Evolutionary conservation across 1,140 invertebrate genomes (phyloP).

Genomic region (Aricia agestis): DNA sequence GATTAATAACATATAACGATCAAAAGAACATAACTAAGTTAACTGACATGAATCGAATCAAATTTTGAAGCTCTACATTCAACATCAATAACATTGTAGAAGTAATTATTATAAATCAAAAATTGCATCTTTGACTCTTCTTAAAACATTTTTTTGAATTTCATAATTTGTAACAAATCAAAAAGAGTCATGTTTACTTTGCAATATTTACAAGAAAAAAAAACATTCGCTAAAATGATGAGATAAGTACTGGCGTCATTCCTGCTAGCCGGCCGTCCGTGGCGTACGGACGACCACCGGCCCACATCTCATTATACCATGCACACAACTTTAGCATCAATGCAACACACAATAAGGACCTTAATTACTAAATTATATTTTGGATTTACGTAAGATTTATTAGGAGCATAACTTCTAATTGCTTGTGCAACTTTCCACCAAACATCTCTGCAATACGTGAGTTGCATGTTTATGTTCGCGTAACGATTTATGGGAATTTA

Average conservation of each 20-base stretch:
- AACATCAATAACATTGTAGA: no score
- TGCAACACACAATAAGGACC: slow-evolving; percentile 28
- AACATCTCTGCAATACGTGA: slow-evolving; percentile 49
- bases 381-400: slow-evolving; percentile 21
- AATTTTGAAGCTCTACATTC: no score
- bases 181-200: not conserved
- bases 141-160: no score
- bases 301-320: slow-evolving; percentile 22
- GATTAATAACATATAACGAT: no score
- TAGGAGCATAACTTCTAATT: slow-evolving; percentile 47
- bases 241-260: slow-evolving; percentile 53
- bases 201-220: slow-evolving; percentile 28
- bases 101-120: no score
- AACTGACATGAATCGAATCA: no score
- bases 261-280: slow-evolving; percentile 54
- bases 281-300: slow-evolving; percentile 33
- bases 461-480: slow-evolving; percentile 26
- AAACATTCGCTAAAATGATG: slow-evolving; percentile 42
- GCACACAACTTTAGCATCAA: slow-evolving; percentile 35
- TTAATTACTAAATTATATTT: slow-evolving; percentile 29
- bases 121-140: no score
- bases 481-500: not conserved
- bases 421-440: slow-evolving; percentile 59
- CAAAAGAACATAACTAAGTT: no score
- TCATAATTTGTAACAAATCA: no score